A percentile compares a stretch with the other conserved stretches of the same genome.
phyloP scores from a whole-genome alignment of 2,113 vertebrate species.

The Aspiorhynchus laticeps region DNA sequence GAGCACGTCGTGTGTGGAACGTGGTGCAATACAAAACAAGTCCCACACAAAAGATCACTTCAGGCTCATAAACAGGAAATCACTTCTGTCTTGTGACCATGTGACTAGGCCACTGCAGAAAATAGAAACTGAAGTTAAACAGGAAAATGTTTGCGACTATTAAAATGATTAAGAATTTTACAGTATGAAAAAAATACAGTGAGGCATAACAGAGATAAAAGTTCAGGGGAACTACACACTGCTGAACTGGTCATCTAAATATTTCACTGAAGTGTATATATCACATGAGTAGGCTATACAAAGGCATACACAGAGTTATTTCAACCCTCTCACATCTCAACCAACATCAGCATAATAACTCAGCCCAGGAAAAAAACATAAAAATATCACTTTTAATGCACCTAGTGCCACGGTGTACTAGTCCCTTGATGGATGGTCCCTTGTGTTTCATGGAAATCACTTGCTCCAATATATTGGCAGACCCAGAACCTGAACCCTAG shows the following conservation, averaged over 20 bases:
- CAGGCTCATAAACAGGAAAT: constrained; percentile 37
- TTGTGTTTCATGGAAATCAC: constrained; percentile 32
- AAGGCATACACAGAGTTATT: background rate
- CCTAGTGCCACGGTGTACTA: background rate
- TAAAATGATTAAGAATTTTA: background rate
- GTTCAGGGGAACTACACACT: background rate
- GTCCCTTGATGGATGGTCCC: constrained; percentile 4
- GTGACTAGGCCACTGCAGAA: background rate
- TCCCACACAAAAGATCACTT: background rate
- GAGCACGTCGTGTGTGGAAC: background rate
- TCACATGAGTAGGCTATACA: background rate
- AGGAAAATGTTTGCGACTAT: background rate
- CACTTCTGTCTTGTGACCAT: constrained; percentile 28
- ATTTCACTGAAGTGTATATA: background rate
- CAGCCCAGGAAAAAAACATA: background rate
- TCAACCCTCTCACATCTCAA: background rate
- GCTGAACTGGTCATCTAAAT: background rate
- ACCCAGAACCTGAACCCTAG: constrained; percentile 50
- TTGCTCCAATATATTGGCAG: background rate
- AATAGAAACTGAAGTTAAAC: background rate
- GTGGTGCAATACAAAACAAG: background rate
- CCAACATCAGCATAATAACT: background rate
- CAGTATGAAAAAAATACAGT: background rate
- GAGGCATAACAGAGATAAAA: background rate
- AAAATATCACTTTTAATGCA: background rate